These are phyloP conservation scores for Mesembrinibis cayennensis DNA, from an alignment of 2,113 vertebrate genomes.

Conservation along the genomic window DNA sequence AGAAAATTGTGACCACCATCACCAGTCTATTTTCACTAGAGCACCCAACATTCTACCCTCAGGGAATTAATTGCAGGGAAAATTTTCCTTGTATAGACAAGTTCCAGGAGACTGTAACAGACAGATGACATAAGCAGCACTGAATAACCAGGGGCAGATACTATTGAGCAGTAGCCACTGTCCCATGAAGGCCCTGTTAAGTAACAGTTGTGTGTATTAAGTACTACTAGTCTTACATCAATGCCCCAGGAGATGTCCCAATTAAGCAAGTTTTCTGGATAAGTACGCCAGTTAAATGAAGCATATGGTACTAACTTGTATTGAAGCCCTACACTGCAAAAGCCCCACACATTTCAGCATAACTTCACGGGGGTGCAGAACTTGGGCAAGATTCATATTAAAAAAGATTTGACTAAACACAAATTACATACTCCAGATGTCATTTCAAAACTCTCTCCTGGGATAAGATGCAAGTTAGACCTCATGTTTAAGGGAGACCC, in stretches of 20 bases:
- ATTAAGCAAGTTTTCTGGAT: neutral
- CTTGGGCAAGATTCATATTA: neutral
- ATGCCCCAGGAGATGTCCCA: neutral
- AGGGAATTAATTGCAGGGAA: neutral
- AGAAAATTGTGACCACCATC: neutral
- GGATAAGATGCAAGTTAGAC: neutral
- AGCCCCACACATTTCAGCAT: neutral
- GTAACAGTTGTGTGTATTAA: neutral
- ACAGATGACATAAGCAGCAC: neutral
- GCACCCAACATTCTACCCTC: neutral
- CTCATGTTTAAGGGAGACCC: neutral
- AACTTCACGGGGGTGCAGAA: neutral
- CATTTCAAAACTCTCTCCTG: neutral
- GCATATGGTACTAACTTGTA: accelerated
- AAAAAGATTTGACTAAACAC: neutral
- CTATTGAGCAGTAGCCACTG: neutral
- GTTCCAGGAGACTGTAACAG: neutral
- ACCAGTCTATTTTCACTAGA: neutral
- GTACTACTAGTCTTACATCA: neutral
- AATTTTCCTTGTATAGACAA: neutral
- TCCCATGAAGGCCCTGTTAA: neutral
- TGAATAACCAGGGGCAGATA: neutral
- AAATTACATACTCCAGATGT: neutral
- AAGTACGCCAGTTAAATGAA: neutral
- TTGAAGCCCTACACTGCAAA: neutral